A percentile compares a stretch with the other conserved stretches of the same genome.
These are phyloP conservation scores for Notamacropus eugenii DNA, from an alignment of 2,797 vertebrate genomes.

Conservation along the genomic window DNA sequence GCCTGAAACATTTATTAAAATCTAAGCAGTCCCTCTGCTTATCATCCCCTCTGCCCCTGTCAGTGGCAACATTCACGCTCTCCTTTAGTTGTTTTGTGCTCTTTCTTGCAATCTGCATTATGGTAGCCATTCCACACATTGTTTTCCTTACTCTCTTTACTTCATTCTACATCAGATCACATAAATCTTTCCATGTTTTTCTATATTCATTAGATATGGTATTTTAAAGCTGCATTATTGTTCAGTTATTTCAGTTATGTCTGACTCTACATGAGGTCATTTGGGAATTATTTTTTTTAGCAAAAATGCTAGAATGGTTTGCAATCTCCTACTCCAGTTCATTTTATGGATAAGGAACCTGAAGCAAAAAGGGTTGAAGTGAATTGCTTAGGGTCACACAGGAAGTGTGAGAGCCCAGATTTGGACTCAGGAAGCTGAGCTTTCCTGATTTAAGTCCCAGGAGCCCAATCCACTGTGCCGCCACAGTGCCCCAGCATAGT, in stretches of 20 bases:
- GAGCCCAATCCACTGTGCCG: no score
- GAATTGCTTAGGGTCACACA: neutral
- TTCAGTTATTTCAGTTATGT: neutral
- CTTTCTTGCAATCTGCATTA: neutral
- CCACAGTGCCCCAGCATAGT: neutral
- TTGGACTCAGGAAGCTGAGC: neutral
- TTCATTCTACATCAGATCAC: no score
- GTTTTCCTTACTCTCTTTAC: no score
- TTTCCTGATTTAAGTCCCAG: no score
- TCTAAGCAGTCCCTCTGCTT: neutral
- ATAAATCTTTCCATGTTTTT: no score
- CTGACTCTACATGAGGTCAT: neutral
- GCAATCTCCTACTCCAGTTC: neutral
- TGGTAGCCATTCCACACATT: neutral
- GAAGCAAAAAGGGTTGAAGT: neutral
- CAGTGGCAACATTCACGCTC: neutral
- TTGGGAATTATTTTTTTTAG: neutral
- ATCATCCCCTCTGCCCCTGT: no score
- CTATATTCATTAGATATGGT: neutral
- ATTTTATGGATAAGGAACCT: neutral
- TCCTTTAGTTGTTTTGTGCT: neutral
- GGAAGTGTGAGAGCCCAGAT: neutral
- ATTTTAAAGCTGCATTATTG: neutral
- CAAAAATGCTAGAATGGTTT: no score
- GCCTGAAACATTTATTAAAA: no score